Evolutionary conservation across 23 tunicate species (phyloP), one percentile per base, ranked within the genome.

Genomic region (Trididemnum nubilum): DNA sequence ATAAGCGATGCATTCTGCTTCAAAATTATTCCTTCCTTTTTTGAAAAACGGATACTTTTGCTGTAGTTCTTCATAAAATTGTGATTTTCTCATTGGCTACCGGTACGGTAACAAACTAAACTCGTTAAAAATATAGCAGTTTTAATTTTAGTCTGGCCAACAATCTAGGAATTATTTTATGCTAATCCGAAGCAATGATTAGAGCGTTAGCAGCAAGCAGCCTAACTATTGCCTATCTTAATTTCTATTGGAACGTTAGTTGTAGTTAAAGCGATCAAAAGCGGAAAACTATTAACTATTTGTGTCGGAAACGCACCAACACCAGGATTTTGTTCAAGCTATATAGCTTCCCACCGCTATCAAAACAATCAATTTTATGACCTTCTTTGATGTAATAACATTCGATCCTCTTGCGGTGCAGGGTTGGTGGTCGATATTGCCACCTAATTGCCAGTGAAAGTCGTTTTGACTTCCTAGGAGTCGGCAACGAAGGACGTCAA

Each of bases 41-140:
- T 26, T 61, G 67, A 61, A 61, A 61, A 15, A 61, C 26, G 67
- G 67, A 61, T 61, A 61, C 67, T 61, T 61, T 61, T 61, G 67
- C 26, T n/a, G 67, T 61, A 61, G 67, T n/a, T 61, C 67, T 12
- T 61, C 26, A 12, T 23, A 12, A 61, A 61, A 61, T 61, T 61
- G 67, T n/a, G 67, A 61, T n/a, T 61, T 61, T 26, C 67, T 61
- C 67, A 12, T 15, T n/a, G 67, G 67, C 67, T 49, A 18, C 18
- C 18, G 18, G 15, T 49, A 49, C 57, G 57, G 12, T 49, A 49
- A 49, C 18, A 49, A 18, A 49, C 57, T 49, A 49, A 49, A 49
- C 57, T 49, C 18, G 57, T 49, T 49, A 49, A 49, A 49, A 49
- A 49, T 49, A 49, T 49, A 49, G 57, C 18, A 49, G 57, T 49